Conservation (phyloP, 2,888 invertebrate genomes). For the Sinhomidia bicolor region DNA sequence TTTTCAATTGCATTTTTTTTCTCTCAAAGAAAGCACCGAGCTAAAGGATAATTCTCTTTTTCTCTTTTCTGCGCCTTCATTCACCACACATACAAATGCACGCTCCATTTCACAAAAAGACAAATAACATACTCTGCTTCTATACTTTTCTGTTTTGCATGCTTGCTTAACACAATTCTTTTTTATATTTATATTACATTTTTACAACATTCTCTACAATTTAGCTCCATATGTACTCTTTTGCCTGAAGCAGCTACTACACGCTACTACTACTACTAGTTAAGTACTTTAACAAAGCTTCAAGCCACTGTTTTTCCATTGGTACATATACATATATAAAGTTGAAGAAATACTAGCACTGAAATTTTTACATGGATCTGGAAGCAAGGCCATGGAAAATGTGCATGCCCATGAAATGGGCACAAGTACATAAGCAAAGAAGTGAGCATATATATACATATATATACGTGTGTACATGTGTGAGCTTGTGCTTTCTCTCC, state of each 20-base stretch:
- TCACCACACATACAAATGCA: background rate
- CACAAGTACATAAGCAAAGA: background rate
- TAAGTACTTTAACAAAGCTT: background rate
- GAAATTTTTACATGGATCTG: background rate
- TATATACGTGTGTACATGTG: background rate
- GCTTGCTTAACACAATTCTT: background rate
- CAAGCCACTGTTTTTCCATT: background rate
- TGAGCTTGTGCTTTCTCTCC: background rate
- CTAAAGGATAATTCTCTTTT: background rate
- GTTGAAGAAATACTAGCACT: background rate
- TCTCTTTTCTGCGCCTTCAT: background rate
- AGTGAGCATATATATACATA: background rate
- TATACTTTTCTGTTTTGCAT: background rate
- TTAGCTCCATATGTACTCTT: background rate
- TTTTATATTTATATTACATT: background rate
- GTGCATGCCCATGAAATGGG: background rate
- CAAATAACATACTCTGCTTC: background rate
- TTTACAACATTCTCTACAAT: background rate
- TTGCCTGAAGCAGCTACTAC: too few species aligned
- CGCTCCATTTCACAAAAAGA: constrained; percentile 37
- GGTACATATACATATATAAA: too few species aligned
- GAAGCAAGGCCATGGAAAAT: constrained; percentile 31
- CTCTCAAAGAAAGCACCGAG: background rate
- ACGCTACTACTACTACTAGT: too few species aligned
- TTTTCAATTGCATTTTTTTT: constrained; percentile 6